phyloP scores from a whole-genome alignment of 2,797 vertebrate genomes.

The Gambelia wislizenii region DNA sequence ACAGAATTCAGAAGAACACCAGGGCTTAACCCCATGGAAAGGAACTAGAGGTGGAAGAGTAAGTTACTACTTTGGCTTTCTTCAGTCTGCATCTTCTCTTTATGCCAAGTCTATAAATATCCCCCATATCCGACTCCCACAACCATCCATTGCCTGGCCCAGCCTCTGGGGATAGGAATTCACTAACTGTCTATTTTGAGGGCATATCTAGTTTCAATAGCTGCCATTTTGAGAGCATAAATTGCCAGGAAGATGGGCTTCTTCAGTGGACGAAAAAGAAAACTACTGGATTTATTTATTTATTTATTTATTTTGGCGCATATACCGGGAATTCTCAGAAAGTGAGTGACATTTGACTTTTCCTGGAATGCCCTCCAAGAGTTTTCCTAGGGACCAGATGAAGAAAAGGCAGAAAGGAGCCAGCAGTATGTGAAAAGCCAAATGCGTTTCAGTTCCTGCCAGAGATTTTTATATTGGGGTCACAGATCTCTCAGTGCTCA shows the following conservation, averaged over 20 bases:
- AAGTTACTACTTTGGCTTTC: background rate
- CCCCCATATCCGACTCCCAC: conserved; percentile 4
- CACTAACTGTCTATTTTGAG: conserved; percentile 47
- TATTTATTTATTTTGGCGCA: background rate
- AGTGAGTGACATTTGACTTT: background rate
- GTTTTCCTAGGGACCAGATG: background rate
- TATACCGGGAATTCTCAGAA: background rate
- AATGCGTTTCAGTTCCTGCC: background rate
- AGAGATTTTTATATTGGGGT: too few relatives aligned
- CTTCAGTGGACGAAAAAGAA: conserved; percentile 15
- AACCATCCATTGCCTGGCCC: background rate
- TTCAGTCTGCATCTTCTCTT: background rate
- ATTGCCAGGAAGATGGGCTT: background rate
- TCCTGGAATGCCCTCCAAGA: too few relatives aligned
- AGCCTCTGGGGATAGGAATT: conserved; percentile 22
- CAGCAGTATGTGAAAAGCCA: background rate
- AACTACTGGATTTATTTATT: background rate
- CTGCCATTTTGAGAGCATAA: conserved; percentile 21
- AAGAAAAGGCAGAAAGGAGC: background rate
- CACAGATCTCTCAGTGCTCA: background rate
- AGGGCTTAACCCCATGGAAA: background rate
- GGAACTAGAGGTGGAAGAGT: background rate
- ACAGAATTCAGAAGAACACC: background rate
- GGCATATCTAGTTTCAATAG: conserved; percentile 32
- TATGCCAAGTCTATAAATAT: conserved; percentile 16